Evolutionary conservation across 2,888 invertebrate species (phyloP), one percentile per base, ranked within the genome.

Genomic region (Athalia circularis): DNA sequence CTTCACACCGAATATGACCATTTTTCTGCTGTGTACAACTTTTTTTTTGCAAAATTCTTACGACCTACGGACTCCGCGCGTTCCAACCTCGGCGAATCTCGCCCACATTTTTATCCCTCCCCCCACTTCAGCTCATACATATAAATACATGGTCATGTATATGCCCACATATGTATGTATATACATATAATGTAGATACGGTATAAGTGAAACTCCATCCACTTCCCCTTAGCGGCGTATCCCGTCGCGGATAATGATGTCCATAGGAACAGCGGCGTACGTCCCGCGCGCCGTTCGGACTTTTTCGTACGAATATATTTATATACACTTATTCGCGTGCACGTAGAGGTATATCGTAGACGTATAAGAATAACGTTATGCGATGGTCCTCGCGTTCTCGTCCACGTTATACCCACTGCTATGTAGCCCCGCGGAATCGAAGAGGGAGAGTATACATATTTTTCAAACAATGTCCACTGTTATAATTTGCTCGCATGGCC

Each of bases 401-500:
- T 29, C 29, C 29, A 29, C 29, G 29, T 29, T 29, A 29, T 29
- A 29, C 29, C 29, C 29, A 29, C 59, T 11, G 65, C 8, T 67
- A 7, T 52, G 45, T 45, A 59, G 57, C 45, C 45, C 45, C 72
- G 57, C 72, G 52, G 75, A 64, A 75, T 61, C 75, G 75, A 75
- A 75, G 50, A 75, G 75, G 62, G 75, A 75, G 64, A 62, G 64
- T 64, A 29, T 29, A 29, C 29, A 29, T 29, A 87, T 87, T 87
- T 87, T 87, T 88, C 88, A 87, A 88, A 88, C 87, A 87, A 88
- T 87, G 85, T 84, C 83, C 81, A 81, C 81, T 85, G 85, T 87
- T 86, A 88, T 88, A 87, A 88, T 88, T 88, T 86, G 87, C 85
- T 84, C 86, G 88, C 86, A 86, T 86, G 85, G 84, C 83, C 86